Percentiles rank a stretch among this genome's conserved stretches.
Conservation (phyloP, 2,797 vertebrate genomes). For the Aldrovandia affinis region DNA sequence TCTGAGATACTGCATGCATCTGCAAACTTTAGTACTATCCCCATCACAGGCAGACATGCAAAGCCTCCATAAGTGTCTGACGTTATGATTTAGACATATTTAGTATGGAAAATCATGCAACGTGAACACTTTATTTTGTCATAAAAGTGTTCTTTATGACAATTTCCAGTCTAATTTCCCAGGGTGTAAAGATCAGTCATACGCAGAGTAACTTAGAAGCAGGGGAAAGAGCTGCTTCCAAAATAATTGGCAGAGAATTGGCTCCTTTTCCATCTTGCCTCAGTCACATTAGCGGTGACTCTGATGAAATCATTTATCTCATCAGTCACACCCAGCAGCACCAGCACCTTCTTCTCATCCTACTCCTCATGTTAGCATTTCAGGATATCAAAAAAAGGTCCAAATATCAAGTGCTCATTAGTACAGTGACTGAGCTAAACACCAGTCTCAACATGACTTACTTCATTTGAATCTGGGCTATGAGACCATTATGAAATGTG, state of each 20-base stretch:
- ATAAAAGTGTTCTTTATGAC: neutral
- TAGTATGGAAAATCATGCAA: neutral
- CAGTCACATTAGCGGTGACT: neutral
- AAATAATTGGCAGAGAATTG: neutral
- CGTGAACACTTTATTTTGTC: neutral
- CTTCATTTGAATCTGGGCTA: no score
- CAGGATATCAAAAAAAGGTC: neutral
- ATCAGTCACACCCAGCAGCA: neutral
- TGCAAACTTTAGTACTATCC: neutral
- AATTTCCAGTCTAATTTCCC: neutral
- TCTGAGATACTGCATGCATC: neutral
- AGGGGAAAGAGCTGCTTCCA: neutral
- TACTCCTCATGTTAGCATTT: neutral
- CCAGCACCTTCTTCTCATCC: neutral
- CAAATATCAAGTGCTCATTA: neutral
- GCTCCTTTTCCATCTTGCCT: neutral
- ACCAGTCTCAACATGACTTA: no score
- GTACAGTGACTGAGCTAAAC: neutral
- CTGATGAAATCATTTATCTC: neutral
- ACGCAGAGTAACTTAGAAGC: no score
- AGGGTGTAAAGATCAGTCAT: neutral
- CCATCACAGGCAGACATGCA: neutral
- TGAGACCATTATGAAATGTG: no score
- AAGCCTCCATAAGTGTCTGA: neutral
- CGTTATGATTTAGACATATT: neutral